A percentile compares a stretch with the other conserved stretches of the same genome.
These are phyloP conservation scores for Holothuria glaberrima DNA, from an alignment of 35 echinoderm and acorn worm species.

Conservation along the genomic window DNA sequence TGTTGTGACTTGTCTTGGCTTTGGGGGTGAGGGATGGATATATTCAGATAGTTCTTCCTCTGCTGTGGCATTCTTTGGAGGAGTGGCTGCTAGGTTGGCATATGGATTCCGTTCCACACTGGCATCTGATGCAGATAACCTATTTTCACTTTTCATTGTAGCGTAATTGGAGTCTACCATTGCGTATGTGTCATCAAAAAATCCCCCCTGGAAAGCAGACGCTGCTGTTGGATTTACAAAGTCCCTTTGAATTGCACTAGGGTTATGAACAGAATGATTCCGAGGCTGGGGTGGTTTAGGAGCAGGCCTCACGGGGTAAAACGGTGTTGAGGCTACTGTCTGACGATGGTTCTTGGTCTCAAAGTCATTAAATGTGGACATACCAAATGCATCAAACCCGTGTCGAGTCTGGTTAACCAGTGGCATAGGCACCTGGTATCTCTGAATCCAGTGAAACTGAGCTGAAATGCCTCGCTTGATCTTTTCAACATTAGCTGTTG, in stretches of 20 bases:
- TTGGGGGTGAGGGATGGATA: conserved; percentile 38
- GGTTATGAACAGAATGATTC: conserved; percentile 19
- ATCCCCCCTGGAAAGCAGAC: not conserved
- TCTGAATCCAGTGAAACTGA: conserved; percentile 69
- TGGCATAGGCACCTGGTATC: conserved; percentile 47
- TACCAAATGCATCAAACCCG: conserved; percentile 57
- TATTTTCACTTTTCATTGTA: conserved; percentile 31
- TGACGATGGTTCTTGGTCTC: not conserved
- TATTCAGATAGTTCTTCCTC: conserved; percentile 35
- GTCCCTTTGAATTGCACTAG: conserved; percentile 32
- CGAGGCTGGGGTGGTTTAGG: conserved; percentile 18
- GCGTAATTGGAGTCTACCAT: not conserved
- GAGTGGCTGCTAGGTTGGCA: conserved; percentile 27
- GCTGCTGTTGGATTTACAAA: conserved; percentile 20
- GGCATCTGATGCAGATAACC: conserved; percentile 1
- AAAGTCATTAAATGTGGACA: conserved; percentile 33
- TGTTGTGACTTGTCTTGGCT: conserved; percentile 40
- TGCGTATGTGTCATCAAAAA: not conserved
- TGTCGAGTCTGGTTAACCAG: conserved; percentile 4
- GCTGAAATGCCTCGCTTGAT: conserved; percentile 69
- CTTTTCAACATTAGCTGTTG: conserved; percentile 67
- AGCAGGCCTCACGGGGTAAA: conserved; percentile 6
- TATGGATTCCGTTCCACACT: conserved; percentile 28
- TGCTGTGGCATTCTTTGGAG: conserved; percentile 13
- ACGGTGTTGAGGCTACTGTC: conserved; percentile 4